Conservation (phyloP, 2,888 invertebrate genomes). For the Limnephilus rhombicus region DNA sequence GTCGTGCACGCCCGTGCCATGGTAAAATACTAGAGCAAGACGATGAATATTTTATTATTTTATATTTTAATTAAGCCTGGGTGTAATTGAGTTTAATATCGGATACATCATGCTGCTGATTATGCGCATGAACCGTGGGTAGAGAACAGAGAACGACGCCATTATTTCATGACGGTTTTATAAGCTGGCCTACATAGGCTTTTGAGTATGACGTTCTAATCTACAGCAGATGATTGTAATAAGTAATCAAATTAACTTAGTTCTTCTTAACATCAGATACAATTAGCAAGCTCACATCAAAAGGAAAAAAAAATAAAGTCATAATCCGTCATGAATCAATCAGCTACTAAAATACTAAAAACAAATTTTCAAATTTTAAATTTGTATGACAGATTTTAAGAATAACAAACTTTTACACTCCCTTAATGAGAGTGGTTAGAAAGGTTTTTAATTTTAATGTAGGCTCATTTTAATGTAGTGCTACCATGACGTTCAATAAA, state of each 20-base stretch:
- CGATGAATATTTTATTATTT: slow-evolving; percentile 46
- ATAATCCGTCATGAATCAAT: not conserved
- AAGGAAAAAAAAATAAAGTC: not conserved
- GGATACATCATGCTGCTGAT: not conserved
- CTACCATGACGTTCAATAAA: too few relatives aligned
- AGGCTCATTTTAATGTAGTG: too few relatives aligned
- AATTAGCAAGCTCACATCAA: not conserved
- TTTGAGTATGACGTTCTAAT: slow-evolving; percentile 1
- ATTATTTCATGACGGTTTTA: not conserved
- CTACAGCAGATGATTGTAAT: not conserved
- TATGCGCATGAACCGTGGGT: not conserved
- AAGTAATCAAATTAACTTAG: not conserved
- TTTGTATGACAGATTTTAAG: too few relatives aligned
- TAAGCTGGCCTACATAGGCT: not conserved
- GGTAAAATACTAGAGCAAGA: slow-evolving; percentile 56
- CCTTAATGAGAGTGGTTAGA: too few relatives aligned
- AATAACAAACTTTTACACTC: too few relatives aligned
- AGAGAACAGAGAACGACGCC: not conserved
- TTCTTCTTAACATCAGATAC: not conserved
- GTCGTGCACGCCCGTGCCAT: slow-evolving; percentile 53
- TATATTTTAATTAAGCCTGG: not conserved
- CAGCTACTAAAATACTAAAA: not conserved
- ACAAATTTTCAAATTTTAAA: not conserved
- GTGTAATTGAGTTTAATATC: slow-evolving; percentile 11
- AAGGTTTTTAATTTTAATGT: too few relatives aligned